Conservation (phyloP, 2,797 vertebrate genomes). For the Lindbergichthys nudifrons region DNA sequence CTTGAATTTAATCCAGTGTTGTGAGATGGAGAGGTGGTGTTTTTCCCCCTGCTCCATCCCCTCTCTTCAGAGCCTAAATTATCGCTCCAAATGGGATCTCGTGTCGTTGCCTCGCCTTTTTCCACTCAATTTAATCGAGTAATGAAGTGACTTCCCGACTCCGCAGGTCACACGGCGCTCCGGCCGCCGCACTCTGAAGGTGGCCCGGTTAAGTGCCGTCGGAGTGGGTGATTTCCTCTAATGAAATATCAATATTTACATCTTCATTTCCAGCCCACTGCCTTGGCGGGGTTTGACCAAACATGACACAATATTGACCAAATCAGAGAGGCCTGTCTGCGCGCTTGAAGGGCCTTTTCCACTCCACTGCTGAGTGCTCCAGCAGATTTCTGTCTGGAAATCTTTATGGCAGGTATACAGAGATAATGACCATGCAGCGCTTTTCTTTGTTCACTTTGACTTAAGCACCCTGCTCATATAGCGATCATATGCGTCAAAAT, state of each 20-base stretch:
- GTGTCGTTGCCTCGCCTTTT: constrained; percentile 85
- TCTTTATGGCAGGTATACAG: constrained; percentile 41
- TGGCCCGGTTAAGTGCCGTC: constrained; percentile 83
- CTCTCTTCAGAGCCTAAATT: constrained; percentile 85
- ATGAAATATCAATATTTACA: constrained; percentile 91
- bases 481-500: constrained; percentile 11
- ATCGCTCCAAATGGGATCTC: constrained; percentile 87
- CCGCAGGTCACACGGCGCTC: constrained; percentile 81
- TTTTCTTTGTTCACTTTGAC: constrained; percentile 62
- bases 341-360: constrained; percentile 74
- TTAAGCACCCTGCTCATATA: constrained; percentile 26
- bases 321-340: constrained; percentile 77
- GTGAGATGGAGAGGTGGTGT: constrained; percentile 83
- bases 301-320: constrained; percentile 88
- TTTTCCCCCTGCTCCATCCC: constrained; percentile 72
- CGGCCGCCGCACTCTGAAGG: constrained; percentile 79
- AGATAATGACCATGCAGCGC: constrained; percentile 56
- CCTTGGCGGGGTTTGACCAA: constrained; percentile 82
- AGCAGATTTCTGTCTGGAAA: constrained; percentile 51
- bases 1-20: constrained; percentile 85
- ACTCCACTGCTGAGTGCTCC: constrained; percentile 72
- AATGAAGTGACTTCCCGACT: constrained; percentile 89
- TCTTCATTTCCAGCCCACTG: constrained; percentile 87
- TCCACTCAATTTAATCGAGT: constrained; percentile 90
- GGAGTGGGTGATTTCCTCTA: constrained; percentile 85